Conservation (phyloP, 2,888 invertebrate genomes). For the Epinotia demarniana region DNA sequence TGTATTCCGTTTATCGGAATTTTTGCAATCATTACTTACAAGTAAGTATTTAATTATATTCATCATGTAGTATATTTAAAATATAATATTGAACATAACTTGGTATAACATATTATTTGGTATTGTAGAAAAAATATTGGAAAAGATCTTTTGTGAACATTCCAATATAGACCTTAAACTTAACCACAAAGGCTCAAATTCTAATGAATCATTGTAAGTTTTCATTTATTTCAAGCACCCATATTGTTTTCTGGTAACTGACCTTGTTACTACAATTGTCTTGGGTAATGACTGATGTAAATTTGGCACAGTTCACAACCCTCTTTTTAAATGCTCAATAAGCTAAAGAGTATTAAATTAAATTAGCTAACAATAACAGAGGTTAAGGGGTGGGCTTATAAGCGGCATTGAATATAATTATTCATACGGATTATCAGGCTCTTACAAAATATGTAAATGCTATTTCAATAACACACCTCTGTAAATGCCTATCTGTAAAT, state of each 20-base stretch:
- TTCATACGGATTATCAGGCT: neutral
- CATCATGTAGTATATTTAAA: neutral
- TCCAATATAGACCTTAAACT: neutral
- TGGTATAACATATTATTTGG: constrained; percentile 14
- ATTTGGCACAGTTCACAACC: constrained; percentile 35
- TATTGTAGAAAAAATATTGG: neutral
- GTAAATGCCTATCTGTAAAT: too few species aligned
- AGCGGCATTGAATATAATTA: neutral
- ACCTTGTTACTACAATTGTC: constrained; percentile 29
- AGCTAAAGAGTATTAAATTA: neutral
- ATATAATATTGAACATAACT: neutral
- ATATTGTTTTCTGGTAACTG: constrained; percentile 27
- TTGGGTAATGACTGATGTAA: constrained; percentile 5
- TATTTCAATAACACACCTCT: too few species aligned
- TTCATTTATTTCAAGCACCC: neutral
- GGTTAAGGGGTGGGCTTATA: neutral
- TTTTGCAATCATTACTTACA: neutral
- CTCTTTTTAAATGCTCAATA: constrained; percentile 6
- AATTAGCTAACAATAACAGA: constrained; percentile 3
- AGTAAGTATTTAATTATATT: neutral
- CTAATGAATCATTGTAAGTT: neutral
- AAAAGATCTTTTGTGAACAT: neutral
- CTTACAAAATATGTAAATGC: too few species aligned
- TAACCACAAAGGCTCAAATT: neutral
- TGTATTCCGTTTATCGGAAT: neutral